Percentiles rank a stretch among this genome's conserved stretches.
Conservation (phyloP, 1,140 invertebrate genomes). For the Nephotettix cincticeps region DNA sequence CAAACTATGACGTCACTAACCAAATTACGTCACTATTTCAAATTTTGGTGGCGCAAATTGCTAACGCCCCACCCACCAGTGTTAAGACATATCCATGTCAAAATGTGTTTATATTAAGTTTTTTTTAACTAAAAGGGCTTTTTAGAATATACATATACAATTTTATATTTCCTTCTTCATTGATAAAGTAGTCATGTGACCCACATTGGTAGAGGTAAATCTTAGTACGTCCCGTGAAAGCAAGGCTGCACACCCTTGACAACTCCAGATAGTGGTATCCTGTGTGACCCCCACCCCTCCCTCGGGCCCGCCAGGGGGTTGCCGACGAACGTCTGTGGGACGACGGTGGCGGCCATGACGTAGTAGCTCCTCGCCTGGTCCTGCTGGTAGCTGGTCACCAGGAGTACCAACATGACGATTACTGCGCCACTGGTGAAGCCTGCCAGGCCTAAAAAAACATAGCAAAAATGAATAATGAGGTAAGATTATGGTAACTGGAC, state of each 20-base stretch:
- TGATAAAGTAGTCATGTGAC: background rate
- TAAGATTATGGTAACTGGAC: too few relatives aligned
- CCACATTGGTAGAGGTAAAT: background rate
- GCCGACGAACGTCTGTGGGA: constrained; percentile 11
- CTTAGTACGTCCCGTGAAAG: background rate
- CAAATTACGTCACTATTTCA: too few relatives aligned
- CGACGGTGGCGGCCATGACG: constrained; percentile 10
- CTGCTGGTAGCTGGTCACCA: constrained; percentile 49
- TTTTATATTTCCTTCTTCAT: background rate
- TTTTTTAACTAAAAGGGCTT: background rate
- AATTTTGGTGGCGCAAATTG: background rate
- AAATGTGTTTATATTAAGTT: too few relatives aligned
- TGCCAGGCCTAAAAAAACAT: constrained; percentile 42
- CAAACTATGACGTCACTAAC: too few relatives aligned
- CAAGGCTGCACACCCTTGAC: background rate
- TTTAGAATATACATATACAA: background rate
- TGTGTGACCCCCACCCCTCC: background rate
- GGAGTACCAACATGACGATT: constrained; percentile 50
- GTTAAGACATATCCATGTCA: too few relatives aligned
- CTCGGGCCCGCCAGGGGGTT: background rate
- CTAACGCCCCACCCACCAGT: too few relatives aligned
- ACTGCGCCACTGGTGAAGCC: constrained; percentile 55
- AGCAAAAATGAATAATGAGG: too few relatives aligned
- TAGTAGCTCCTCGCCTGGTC: constrained; percentile 19
- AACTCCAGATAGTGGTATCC: background rate